Base-by-base conservation (phyloP, 2,888 invertebrate genomes). In the Strigamia maritima region DNA sequence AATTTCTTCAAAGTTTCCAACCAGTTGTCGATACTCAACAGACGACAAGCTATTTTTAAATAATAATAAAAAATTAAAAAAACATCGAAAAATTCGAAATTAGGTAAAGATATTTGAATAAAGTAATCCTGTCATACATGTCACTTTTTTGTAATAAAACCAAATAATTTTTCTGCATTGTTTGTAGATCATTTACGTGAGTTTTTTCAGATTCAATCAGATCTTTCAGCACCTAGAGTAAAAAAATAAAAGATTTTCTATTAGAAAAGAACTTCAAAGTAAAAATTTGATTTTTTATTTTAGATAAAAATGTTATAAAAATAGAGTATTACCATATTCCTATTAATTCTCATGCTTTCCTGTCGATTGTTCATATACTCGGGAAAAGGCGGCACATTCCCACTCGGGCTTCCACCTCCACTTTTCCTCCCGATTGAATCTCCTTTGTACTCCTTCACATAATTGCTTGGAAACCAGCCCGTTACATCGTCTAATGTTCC, bases 381-480 rank as follows among this genome's bases (percentile, higher is more conserved):
- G 19, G 24, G 26, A 24, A 70, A 75, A 16, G 38, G 35, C 6
- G 60, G 22, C 22, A 22, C 60, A 60, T 60, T 60, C n/a, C 60
- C 75, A 38, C 31, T 35, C 26, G 75, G 31, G 19, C 54, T 49
- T 26, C 26, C 49, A 60, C 79, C 82, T 2, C n/a, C n/a, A 19
- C 60, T 60, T 60, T 60, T 60, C 10, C 60, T 60, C n/a, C 60
- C 60, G 19, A 60, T 60, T 19, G 60, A 60, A 85, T 85, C 85
- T 81, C 90, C 89, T 89, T 93, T 94, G 85, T 91, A 91, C 87
- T 97, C 96, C 85, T 93, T 93, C 81, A 97, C 96, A 89, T 97
- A 98, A 88, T 98, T 98, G 85, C 95, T 94, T 81, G 98, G 98
- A 88, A 98, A 98, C 98, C 98, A 98, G 84, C 97, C 98, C 81